Percentiles rank a stretch among this genome's conserved stretches.
phyloP scores from a whole-genome alignment of 2,797 vertebrate genomes.

The Pseudotriccus pelzelni region DNA sequence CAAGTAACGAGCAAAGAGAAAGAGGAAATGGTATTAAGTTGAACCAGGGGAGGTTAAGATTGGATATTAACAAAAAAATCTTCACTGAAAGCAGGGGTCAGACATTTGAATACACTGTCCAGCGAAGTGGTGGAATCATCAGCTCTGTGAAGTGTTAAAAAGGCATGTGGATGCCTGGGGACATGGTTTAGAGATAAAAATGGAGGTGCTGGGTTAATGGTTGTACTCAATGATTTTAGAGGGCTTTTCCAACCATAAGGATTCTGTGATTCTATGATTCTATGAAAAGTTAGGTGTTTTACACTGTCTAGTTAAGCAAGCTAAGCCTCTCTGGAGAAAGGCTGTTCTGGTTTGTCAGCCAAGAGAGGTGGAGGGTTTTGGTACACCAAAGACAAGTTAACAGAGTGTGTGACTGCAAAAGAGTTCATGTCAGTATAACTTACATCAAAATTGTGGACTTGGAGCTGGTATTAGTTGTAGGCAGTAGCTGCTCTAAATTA shows the following conservation, averaged over 20 bases:
- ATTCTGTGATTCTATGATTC: background rate
- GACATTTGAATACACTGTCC: background rate
- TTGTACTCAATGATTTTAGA: background rate
- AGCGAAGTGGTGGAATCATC: background rate
- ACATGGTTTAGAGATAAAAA: background rate
- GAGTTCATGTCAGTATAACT: background rate
- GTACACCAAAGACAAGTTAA: background rate
- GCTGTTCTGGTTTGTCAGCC: background rate
- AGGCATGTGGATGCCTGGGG: background rate
- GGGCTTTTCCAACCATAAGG: background rate
- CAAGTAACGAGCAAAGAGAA: fast-evolving
- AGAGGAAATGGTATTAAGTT: background rate
- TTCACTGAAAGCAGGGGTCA: background rate
- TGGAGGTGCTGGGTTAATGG: background rate
- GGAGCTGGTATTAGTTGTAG: background rate
- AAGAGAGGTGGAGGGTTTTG: fast-evolving
- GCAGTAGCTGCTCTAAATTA: background rate
- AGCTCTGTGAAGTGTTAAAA: background rate
- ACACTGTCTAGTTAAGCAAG: background rate
- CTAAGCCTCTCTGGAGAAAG: background rate
- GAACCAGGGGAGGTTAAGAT: fast-evolving
- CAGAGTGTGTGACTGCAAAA: background rate
- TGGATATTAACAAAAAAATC: background rate
- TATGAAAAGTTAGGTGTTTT: background rate
- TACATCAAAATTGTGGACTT: background rate